These are phyloP conservation scores for Diacarnus erythraeanus DNA, from an alignment of 37 sponge, comb jelly and placozoan genomes.

Conservation along the genomic window DNA sequence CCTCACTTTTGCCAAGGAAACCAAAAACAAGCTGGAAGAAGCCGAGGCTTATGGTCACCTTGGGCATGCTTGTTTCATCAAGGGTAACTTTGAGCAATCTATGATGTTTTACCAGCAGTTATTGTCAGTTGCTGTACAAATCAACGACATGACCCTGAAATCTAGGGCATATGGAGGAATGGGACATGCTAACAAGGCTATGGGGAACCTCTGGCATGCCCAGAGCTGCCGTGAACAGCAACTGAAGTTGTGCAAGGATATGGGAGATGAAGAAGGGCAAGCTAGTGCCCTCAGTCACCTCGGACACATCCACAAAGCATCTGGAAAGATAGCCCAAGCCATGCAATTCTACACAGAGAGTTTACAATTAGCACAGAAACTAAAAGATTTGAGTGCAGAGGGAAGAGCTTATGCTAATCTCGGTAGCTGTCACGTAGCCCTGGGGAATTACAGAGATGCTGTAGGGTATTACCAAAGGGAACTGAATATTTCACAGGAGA, in stretches of 20 bases:
- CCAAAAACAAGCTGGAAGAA: constrained; percentile 70
- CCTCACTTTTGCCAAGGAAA: constrained; percentile 78
- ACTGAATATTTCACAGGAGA: constrained; percentile 62
- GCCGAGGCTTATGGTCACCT: constrained; percentile 82
- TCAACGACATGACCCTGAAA: constrained; percentile 71
- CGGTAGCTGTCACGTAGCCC: constrained; percentile 83
- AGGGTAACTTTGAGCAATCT: constrained; percentile 69
- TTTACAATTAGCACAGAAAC: constrained; percentile 61
- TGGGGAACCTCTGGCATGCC: constrained; percentile 79
- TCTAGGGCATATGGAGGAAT: constrained; percentile 91
- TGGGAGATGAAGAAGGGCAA: constrained; percentile 60
- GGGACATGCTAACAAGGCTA: constrained; percentile 82
- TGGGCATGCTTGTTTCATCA: constrained; percentile 61
- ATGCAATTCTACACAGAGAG: constrained; percentile 78
- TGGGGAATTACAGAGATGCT: constrained; percentile 87
- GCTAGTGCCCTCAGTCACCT: constrained; percentile 60
- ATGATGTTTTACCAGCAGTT: constrained; percentile 90
- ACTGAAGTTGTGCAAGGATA: constrained; percentile 71
- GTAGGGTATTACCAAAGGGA: constrained; percentile 76
- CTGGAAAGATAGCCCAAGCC: constrained; percentile 84
- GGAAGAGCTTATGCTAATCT: constrained; percentile 87
- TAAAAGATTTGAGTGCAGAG: constrained; percentile 77
- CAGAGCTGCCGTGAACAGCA: constrained; percentile 90
- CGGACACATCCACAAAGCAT: constrained; percentile 75
- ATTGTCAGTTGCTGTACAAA: constrained; percentile 78